These are phyloP conservation scores for Amphiprion percula DNA, from an alignment of 2,113 vertebrate species.

Conservation along the genomic window DNA sequence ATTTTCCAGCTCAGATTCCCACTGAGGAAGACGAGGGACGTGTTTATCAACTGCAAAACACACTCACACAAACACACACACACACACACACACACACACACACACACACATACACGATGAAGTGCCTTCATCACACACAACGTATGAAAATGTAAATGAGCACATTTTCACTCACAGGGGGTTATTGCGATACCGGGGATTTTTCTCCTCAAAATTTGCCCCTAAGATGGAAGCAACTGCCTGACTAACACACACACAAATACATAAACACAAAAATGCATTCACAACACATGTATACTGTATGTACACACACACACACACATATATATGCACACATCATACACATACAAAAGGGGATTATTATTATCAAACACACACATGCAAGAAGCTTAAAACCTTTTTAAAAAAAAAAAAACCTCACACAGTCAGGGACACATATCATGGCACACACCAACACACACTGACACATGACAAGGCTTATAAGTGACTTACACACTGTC, in stretches of 20 bases:
- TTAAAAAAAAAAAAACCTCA: background rate
- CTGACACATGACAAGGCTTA: constrained; percentile 38
- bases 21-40: constrained; percentile 36
- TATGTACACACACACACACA: constrained; percentile 6
- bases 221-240: constrained; percentile 12
- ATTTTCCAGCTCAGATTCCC: constrained; percentile 67
- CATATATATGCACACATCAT: background rate
- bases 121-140: background rate
- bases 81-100: constrained; percentile 22
- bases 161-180: constrained; percentile 18
- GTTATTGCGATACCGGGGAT: constrained; percentile 34
- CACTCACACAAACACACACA: constrained; percentile 27
- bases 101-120: constrained; percentile 2
- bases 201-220: constrained; percentile 21
- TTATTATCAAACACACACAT: constrained; percentile 51
- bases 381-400: constrained; percentile 38
- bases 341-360: constrained; percentile 56
- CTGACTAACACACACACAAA: background rate
- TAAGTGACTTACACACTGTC: constrained; percentile 1
- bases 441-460: constrained; percentile 16
- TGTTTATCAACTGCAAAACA: constrained; percentile 45
- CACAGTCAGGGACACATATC: constrained; percentile 22
- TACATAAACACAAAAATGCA: background rate
- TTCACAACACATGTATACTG: constrained; percentile 23
- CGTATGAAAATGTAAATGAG: constrained; percentile 22